Base-by-base conservation (phyloP, 2,797 vertebrate genomes). In the Sebastes oblongus region DNA sequence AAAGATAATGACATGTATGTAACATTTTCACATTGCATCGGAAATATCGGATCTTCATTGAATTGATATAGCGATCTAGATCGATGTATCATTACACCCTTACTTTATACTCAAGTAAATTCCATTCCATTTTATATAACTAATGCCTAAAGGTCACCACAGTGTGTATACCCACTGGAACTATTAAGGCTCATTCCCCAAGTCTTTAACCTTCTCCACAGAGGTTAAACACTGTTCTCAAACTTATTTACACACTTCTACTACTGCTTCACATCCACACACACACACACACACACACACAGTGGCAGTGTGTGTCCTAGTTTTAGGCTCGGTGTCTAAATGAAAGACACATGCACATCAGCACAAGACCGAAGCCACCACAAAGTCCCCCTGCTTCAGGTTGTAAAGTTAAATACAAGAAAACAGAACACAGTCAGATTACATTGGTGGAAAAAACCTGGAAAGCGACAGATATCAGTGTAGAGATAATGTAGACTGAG, bases 281-380 rank as follows among this genome's bases (percentile, higher is more conserved):
- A 73, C 60, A 58, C 50, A 50, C 8, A 72, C 60, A 29, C 39
- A 52, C 52, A 71, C 72, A 60, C 42, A 62, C 52, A 27, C n/a
- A 80, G 36, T 36, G 12, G n/a, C 54, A 65, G 65, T 80, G 75
- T 58, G 12, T 90, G 80, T 77, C 66, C 78, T 60, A 75, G 77
- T 83, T 82, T 39, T 14, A 42, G 25, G 11, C 65, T 82, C 12
- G 36, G 42, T 75, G 58, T 72, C 71, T 74, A 81, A 91, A 89
- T 91, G 61, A 88, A 84, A 85, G 77, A 84, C 85, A 83, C 73
- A 73, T 85, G 88, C 61, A 65, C 27, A 74, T 76, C 27, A 73
- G 72, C 81, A 83, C 24, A 20, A 79, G 85, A 81, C 76, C 72
- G 22, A 54, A 70, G 66, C 52, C 46, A 34, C 58, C 46, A n/a